Evolutionary conservation across 2,888 invertebrate genomes (phyloP).

Genomic region (Colletes collaris): DNA sequence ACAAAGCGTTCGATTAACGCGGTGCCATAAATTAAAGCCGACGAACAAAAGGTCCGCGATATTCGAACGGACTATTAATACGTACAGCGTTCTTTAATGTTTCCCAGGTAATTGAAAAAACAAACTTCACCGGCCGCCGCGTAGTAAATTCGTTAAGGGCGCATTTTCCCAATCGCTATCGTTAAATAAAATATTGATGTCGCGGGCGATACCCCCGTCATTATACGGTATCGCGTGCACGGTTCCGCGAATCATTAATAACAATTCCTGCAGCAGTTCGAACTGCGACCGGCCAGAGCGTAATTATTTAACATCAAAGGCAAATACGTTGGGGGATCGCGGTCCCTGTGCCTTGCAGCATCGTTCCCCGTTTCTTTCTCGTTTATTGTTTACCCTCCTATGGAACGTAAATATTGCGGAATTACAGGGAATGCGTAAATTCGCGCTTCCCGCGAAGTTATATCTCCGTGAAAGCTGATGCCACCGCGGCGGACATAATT

Average conservation of each 20-base stretch:
- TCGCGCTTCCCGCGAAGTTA: not conserved
- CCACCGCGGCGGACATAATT: constrained; percentile 7
- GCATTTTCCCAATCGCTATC: not conserved
- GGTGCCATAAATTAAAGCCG: too few species aligned
- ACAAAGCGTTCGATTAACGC: not conserved
- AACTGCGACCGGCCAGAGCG: too few species aligned
- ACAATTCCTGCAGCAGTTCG: not conserved
- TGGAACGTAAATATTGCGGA: constrained; percentile 6
- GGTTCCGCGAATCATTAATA: constrained; percentile 13
- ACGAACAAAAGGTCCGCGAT: too few species aligned
- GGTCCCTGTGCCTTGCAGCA: not conserved
- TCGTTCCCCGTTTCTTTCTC: not conserved
- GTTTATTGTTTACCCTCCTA: not conserved
- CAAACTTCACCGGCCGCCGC: too few species aligned
- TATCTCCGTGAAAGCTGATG: constrained; percentile 9
- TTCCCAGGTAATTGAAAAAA: too few species aligned
- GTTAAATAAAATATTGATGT: constrained; percentile 8
- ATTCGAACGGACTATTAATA: too few species aligned
- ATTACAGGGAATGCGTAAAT: constrained; percentile 6
- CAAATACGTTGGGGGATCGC: not conserved
- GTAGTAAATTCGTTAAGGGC: too few species aligned
- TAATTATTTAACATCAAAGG: constrained; percentile 3
- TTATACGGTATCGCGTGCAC: not conserved
- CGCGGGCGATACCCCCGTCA: not conserved
- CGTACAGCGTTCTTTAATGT: too few species aligned